A percentile compares a stretch with the other conserved stretches of the same genome.
Evolutionary conservation across 1,140 invertebrate species (phyloP).

Genomic region (Achatina immaculata): DNA sequence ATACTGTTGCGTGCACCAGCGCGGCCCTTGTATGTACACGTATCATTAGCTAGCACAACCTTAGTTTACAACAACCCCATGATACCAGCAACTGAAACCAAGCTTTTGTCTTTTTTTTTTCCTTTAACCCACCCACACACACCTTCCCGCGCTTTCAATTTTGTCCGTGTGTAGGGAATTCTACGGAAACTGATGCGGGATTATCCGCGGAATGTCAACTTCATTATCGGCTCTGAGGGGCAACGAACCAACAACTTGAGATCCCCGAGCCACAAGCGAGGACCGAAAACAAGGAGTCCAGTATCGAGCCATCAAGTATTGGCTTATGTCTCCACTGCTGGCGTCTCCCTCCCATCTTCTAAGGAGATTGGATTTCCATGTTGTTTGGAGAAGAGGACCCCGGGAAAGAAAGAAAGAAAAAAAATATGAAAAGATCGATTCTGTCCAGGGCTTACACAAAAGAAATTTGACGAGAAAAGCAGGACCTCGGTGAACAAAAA

Average conservation of each 20-base stretch:
- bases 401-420: not conserved
- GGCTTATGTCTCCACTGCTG: constrained; percentile 2
- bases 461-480: constrained; percentile 11
- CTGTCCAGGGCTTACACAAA: not conserved
- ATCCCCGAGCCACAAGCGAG: not conserved
- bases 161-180: not conserved
- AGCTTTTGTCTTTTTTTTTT: too few species aligned
- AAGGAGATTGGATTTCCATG: constrained; percentile 21
- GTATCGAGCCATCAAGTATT: constrained; percentile 23
- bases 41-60: not conserved
- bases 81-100: too few species aligned
- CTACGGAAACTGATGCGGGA: constrained; percentile 14
- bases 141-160: not conserved
- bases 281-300: not conserved
- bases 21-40: too few species aligned
- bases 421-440: constrained; percentile 4
- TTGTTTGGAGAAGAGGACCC: not conserved
- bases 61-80: too few species aligned
- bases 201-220: constrained; percentile 23
- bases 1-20: too few species aligned
- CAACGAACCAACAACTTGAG: constrained; percentile 18
- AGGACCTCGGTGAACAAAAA: too few species aligned
- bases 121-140: too few species aligned
- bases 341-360: not conserved
- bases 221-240: constrained; percentile 21